These are phyloP conservation scores for Anguilla megastoma DNA, from an alignment of 2,797 vertebrate genomes.

Conservation along the genomic window DNA sequence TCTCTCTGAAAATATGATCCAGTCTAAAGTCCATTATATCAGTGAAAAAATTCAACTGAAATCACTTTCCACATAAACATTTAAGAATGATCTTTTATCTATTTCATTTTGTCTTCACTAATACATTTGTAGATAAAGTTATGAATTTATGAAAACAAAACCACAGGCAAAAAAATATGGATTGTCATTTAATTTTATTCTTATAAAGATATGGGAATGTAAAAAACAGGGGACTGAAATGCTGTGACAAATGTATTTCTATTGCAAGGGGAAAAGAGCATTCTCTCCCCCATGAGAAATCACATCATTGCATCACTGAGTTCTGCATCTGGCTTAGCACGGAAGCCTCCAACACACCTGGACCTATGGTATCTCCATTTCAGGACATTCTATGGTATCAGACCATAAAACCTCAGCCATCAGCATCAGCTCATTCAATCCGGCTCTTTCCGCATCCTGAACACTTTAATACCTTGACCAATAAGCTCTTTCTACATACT, in stretches of 20 bases:
- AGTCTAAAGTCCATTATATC: neutral
- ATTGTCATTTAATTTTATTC: neutral
- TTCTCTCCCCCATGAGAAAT: neutral
- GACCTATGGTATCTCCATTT: neutral
- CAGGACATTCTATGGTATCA: neutral
- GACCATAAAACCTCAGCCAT: neutral
- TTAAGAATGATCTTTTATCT: neutral
- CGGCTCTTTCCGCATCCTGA: neutral
- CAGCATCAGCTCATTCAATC: neutral
- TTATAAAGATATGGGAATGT: neutral
- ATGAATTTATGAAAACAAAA: neutral
- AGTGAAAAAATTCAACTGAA: neutral
- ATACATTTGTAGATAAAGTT: neutral
- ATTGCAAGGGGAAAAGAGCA: neutral
- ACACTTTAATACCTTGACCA: neutral
- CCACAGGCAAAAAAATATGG: neutral
- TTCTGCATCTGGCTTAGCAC: neutral
- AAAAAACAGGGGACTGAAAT: neutral
- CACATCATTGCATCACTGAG: neutral
- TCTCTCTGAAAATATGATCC: constrained; percentile 1
- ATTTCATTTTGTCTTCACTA: neutral
- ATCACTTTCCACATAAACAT: neutral
- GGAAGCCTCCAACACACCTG: constrained; percentile 6
- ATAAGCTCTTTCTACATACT: too few relatives aligned
- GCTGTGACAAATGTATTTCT: neutral